phyloP scores from a whole-genome alignment of 2,797 vertebrate species.

The Sebastes iracundus region DNA sequence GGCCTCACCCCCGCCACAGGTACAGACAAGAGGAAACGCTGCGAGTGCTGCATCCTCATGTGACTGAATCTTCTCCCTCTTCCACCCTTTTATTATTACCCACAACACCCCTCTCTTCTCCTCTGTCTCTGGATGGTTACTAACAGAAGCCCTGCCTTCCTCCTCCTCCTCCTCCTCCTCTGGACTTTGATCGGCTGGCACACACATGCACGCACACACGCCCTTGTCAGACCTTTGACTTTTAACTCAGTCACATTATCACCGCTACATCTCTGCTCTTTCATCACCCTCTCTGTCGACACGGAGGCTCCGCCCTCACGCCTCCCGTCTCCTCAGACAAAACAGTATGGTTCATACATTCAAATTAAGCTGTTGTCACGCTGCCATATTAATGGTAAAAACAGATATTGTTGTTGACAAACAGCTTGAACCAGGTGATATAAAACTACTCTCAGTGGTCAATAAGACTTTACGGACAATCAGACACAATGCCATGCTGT shows the following conservation, averaged over 20 bases:
- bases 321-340: constrained; percentile 9
- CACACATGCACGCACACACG: constrained; percentile 47
- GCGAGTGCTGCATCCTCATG: constrained; percentile 99
- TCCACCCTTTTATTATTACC: constrained; percentile 77
- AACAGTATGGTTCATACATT: background rate
- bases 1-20: constrained; percentile 86
- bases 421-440: constrained; percentile 34
- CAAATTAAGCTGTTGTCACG: constrained; percentile 26
- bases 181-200: constrained; percentile 87
- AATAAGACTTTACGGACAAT: constrained; percentile 45
- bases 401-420: constrained; percentile 4
- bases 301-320: constrained; percentile 14
- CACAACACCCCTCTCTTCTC: constrained; percentile 64
- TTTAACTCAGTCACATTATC: constrained; percentile 54
- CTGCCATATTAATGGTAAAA: constrained; percentile 27
- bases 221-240: constrained; percentile 71
- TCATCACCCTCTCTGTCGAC: constrained; percentile 37
- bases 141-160: constrained; percentile 86
- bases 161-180: constrained; percentile 82
- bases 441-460: constrained; percentile 27
- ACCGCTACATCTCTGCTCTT: constrained; percentile 48
- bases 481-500: constrained; percentile 36
- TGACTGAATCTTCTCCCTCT: constrained; percentile 85
- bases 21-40: constrained; percentile 95
- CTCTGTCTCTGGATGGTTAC: constrained; percentile 86